These are phyloP conservation scores for Apis mellifera DNA, from an alignment of 1,140 invertebrate genomes.

Conservation along the genomic window DNA sequence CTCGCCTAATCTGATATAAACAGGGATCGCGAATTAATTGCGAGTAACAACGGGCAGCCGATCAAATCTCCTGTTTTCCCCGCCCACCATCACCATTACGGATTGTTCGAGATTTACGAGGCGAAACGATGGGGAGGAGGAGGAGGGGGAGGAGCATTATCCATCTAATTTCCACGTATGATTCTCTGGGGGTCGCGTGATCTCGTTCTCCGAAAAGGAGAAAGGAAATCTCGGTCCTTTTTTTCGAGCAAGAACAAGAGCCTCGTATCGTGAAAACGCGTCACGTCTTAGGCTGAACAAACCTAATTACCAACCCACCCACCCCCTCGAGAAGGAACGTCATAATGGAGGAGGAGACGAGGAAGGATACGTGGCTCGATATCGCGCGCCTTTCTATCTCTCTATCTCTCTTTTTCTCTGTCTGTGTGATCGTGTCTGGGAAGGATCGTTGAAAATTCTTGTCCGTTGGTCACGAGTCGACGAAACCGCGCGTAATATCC, in stretches of 20 bases:
- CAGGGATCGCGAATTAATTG: constrained; percentile 20
- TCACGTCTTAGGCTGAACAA: constrained; percentile 21
- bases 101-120: too few species aligned
- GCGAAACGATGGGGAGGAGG: too few species aligned
- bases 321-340: not conserved
- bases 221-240: not conserved
- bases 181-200: too few species aligned
- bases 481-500: constrained; percentile 27
- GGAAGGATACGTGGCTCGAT: constrained; percentile 17
- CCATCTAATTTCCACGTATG: not conserved
- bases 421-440: not conserved
- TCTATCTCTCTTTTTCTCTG: not conserved
- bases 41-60: not conserved
- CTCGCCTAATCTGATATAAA: constrained; percentile 37
- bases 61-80: not conserved
- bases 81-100: not conserved
- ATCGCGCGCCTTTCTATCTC: not conserved
- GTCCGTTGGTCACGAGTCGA: not conserved
- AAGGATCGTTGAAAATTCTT: constrained; percentile 8
- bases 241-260: too few species aligned
- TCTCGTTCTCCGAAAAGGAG: not conserved
- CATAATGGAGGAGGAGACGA: constrained; percentile 10
- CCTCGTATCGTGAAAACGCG: constrained; percentile 9
- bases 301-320: constrained; percentile 18
- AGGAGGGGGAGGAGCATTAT: not conserved